Evolutionary conservation across 2,888 invertebrate species (phyloP).

Genomic region (Alloplasta piceator): DNA sequence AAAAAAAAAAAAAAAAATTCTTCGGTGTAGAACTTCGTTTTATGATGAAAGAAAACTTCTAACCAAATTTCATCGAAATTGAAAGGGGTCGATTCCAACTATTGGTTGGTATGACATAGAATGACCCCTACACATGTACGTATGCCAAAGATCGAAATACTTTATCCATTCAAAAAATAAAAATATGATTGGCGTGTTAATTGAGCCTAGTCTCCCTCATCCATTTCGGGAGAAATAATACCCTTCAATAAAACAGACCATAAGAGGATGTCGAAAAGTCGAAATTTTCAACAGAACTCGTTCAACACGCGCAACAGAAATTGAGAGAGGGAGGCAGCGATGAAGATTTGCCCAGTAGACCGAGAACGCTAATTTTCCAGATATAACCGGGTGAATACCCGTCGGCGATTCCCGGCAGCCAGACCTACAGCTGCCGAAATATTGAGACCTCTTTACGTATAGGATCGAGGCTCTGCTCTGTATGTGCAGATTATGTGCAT

Average conservation of each 20-base stretch:
- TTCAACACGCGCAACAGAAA: background rate
- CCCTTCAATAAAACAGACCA: background rate
- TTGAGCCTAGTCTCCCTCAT: no score
- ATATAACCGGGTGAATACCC: conserved; percentile 42
- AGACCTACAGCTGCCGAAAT: conserved; percentile 59
- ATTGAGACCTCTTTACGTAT: conserved; percentile 52
- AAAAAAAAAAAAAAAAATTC: no score
- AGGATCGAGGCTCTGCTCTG: background rate
- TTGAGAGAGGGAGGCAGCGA: background rate
- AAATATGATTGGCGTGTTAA: no score
- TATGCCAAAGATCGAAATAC: no score
- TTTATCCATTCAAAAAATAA: no score
- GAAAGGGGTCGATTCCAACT: no score
- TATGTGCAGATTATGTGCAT: conserved; percentile 17
- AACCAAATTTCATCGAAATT: no score
- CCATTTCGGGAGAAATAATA: background rate
- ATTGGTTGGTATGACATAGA: no score
- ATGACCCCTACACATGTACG: no score
- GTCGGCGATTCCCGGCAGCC: conserved; percentile 41
- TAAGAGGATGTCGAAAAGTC: background rate
- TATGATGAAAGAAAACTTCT: no score
- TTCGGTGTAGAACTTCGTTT: no score
- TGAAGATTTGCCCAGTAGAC: conserved; percentile 26
- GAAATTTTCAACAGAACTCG: background rate
- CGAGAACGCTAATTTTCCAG: conserved; percentile 46